Base-by-base conservation (phyloP, 2,888 invertebrate species). In the Macrosoma leucophasiata region DNA sequence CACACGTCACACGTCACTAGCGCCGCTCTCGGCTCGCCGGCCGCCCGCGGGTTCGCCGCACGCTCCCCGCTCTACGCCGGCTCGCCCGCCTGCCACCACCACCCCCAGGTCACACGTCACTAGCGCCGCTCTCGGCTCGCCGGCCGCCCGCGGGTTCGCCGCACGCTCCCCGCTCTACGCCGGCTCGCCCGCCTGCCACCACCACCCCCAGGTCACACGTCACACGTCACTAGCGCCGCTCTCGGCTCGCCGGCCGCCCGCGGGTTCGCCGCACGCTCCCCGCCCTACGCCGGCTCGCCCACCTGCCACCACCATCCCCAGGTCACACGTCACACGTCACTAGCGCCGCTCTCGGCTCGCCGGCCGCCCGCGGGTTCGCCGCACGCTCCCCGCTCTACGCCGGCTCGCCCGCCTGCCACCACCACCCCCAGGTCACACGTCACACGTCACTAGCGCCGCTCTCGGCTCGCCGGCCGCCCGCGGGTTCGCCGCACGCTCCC, bases 341-440 rank as follows among this genome's bases (percentile, higher is more conserved):
- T n/a, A n/a, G n/a, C n/a, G 73, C 74, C 13, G 50, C 51, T 20
- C 48, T 43, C 47, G 48, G 46, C 7, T 48, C 48, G 31, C 51
- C 50, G 27, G 49, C 43, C 27, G 29, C 39, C 31, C 48, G 48
- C 18, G 43, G 56, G 39, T 71, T 68, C 66, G 60, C 66, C 33
- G 67, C 65, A 31, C 69, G 73, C 55, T 61, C 62, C 8, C 74
- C 71, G 50, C 68, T 69, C 20, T 69, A 67, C 59, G 61, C 68
- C 41, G 62, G 66, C n/a, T 58, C 58, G 62, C 39, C 66, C 68
- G 21, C 64, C 20, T 66, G 64, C 55, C 36, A 31, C 23, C 54
- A 50, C 43, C 67, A 62, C 45, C 52, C 55, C 29, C n/a, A n/a
- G n/a, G n/a, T n/a, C n/a, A n/a, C n/a, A n/a, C n/a, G n/a, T n/a